phyloP scores from a whole-genome alignment of 2,113 vertebrate species.

The Nasalis larvatus region DNA sequence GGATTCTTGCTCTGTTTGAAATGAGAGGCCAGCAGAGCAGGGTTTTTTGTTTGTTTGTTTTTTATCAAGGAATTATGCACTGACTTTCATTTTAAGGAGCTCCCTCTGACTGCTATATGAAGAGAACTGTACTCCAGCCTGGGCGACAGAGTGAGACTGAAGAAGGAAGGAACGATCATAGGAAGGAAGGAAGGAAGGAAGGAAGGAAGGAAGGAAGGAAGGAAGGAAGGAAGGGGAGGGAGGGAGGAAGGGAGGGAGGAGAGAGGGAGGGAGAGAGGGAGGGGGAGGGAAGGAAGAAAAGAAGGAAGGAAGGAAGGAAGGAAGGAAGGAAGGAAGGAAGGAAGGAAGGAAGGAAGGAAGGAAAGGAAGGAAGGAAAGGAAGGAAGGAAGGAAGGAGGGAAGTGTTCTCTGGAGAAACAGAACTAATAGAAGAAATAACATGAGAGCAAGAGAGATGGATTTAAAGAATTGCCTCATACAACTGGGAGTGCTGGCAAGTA shows the following conservation, averaged over 20 bases:
- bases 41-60: not conserved
- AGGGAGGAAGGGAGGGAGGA: no score
- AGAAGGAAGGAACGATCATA: no score
- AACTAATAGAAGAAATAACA: not conserved
- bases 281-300: no score
- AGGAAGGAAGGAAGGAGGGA: no score
- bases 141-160: no score
- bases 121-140: not conserved
- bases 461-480: not conserved
- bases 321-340: no score
- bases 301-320: no score
- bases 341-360: no score
- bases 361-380: no score
- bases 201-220: no score
- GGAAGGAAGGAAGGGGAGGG: no score
- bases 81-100: not conserved
- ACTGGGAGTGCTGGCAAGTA: not conserved
- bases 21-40: not conserved
- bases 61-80: not conserved
- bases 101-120: not conserved
- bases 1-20: not conserved
- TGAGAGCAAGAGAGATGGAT: not conserved
- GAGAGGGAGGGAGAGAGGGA: accelerated
- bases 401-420: not conserved
- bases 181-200: no score